Percentiles rank a stretch among this genome's conserved stretches.
Evolutionary conservation across 2,888 invertebrate species (phyloP).

Genomic region (Leptura quadrifasciata): DNA sequence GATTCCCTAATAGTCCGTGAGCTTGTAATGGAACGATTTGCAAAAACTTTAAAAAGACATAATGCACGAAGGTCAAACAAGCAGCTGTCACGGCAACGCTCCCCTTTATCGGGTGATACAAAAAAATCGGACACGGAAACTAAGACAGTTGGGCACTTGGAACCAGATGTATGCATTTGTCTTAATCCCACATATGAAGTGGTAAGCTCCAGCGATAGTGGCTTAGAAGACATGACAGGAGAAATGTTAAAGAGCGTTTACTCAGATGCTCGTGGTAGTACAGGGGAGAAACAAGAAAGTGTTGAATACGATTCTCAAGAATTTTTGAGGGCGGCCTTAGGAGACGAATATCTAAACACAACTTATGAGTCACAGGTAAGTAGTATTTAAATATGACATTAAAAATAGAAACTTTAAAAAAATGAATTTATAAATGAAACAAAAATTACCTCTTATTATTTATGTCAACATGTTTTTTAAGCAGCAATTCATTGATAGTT

Average conservation of each 20-base stretch:
- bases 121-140: neutral
- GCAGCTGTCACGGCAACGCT: neutral
- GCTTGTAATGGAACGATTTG: neutral
- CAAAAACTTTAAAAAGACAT: neutral
- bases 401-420: no score
- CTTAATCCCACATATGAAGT: neutral
- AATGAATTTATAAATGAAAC: no score
- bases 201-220: neutral
- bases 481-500: no score
- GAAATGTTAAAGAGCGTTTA: neutral
- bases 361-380: conserved; percentile 29
- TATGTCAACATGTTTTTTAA: no score
- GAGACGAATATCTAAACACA: conserved; percentile 15
- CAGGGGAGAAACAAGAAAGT: neutral
- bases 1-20: conserved; percentile 8
- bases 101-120: neutral
- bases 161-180: neutral
- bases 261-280: neutral
- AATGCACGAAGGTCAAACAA: neutral
- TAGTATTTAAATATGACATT: no score
- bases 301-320: conserved; percentile 15
- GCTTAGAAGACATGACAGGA: neutral
- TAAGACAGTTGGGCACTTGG: neutral
- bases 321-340: conserved; percentile 28
- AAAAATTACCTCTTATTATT: no score